Percentiles rank a stretch among this genome's conserved stretches.
Conservation (phyloP, 23 tunicate genomes). For the Ciona savignyi region DNA sequence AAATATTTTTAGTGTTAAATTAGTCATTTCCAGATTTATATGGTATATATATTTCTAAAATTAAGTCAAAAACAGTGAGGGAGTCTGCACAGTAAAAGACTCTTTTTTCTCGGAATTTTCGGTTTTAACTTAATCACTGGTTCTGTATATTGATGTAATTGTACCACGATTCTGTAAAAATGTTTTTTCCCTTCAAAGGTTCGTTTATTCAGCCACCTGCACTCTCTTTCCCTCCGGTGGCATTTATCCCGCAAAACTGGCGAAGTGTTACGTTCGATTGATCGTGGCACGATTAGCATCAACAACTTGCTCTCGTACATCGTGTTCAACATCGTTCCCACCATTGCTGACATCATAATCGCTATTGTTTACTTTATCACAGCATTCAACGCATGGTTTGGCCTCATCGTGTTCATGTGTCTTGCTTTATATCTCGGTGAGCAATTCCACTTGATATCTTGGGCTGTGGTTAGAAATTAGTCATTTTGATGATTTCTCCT, state of each 20-base stretch:
- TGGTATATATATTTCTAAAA: too few relatives aligned
- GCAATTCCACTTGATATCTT: constrained; percentile 9
- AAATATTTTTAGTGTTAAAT: too few relatives aligned
- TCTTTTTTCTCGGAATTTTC: too few relatives aligned
- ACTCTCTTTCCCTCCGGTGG: constrained; percentile 91
- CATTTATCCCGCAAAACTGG: constrained; percentile 96
- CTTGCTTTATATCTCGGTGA: constrained; percentile 59
- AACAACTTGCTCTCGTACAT: constrained; percentile 83
- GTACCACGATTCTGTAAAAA: neutral
- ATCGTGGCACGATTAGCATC: constrained; percentile 89
- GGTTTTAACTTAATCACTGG: neutral
- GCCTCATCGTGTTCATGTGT: constrained; percentile 78
- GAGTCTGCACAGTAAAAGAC: too few relatives aligned
- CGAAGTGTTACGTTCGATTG: constrained; percentile 87
- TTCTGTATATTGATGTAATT: neutral
- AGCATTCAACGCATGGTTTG: constrained; percentile 87
- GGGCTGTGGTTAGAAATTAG: too few relatives aligned
- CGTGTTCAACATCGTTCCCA: constrained; percentile 84
- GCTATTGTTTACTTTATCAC: constrained; percentile 88
- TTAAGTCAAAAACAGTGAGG: too few relatives aligned
- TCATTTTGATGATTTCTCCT: too few relatives aligned
- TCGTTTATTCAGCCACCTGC: constrained; percentile 71
- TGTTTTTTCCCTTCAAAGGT: constrained; percentile 25
- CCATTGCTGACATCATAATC: constrained; percentile 78
- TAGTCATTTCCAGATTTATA: too few relatives aligned